Evolutionary conservation across 2,113 vertebrate species (phyloP).

Genomic region (Sapajus apella): DNA sequence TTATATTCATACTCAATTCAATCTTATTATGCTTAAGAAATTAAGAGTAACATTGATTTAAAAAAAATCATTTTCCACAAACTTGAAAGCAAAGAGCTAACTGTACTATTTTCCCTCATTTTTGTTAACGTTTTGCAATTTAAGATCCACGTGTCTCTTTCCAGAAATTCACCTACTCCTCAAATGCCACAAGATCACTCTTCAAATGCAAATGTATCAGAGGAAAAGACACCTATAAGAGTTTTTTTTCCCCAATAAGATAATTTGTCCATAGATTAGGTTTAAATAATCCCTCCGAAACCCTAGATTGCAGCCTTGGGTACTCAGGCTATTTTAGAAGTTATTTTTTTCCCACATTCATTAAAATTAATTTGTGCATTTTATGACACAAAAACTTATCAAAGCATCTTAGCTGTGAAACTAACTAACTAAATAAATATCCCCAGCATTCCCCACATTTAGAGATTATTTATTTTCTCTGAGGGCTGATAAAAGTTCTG

Average conservation of each 20-base stretch:
- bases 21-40: conserved; percentile 35
- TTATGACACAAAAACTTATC: conserved; percentile 77
- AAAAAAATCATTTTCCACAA: conserved; percentile 50
- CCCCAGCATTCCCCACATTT: conserved; percentile 79
- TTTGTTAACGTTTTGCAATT: conserved; percentile 70
- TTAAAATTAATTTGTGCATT: conserved; percentile 79
- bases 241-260: conserved; percentile 51
- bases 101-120: conserved; percentile 16
- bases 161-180: conserved; percentile 64
- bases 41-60: not conserved
- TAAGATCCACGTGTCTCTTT: conserved; percentile 57
- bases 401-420: conserved; percentile 79
- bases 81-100: conserved; percentile 63
- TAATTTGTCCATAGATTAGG: conserved; percentile 33
- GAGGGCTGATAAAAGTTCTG: conserved; percentile 86
- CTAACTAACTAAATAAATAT: conserved; percentile 82
- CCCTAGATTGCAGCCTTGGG: conserved; percentile 33
- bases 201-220: conserved; percentile 70
- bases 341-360: conserved; percentile 71
- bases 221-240: conserved; percentile 58
- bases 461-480: conserved; percentile 86
- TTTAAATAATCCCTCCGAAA: conserved; percentile 70
- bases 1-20: not conserved
- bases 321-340: conserved; percentile 49
- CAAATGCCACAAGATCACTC: conserved; percentile 68